Conservation (phyloP, 2,113 vertebrate species). For the Nematolebias whitei region DNA sequence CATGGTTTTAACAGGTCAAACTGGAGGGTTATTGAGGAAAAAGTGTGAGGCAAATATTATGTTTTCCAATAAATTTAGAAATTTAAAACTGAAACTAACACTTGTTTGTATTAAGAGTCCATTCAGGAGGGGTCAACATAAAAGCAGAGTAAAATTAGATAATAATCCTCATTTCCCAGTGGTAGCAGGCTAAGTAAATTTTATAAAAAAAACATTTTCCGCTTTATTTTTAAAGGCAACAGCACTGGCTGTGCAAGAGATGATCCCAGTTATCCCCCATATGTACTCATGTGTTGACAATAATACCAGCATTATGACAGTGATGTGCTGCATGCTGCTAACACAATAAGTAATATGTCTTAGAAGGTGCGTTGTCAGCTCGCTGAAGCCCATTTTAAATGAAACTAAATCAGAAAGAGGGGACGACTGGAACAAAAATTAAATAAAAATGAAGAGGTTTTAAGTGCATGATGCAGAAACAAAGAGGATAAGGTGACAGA, state of each 20-base stretch:
- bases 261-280: background rate
- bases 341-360: slow-evolving; percentile 8
- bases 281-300: slow-evolving; percentile 7
- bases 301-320: background rate
- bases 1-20: too few relatives aligned
- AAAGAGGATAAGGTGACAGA: slow-evolving; percentile 17
- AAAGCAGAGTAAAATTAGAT: too few relatives aligned
- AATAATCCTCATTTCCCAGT: background rate
- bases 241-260: background rate
- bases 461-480: background rate
- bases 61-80: too few relatives aligned
- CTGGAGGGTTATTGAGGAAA: too few relatives aligned
- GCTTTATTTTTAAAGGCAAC: background rate
- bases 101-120: too few relatives aligned
- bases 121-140: too few relatives aligned
- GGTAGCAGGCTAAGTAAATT: background rate
- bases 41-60: too few relatives aligned
- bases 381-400: slow-evolving; percentile 7
- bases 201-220: background rate
- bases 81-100: too few relatives aligned
- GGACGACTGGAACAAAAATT: background rate
- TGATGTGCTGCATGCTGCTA: background rate
- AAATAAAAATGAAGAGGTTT: slow-evolving; percentile 3
- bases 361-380: background rate
- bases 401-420: slow-evolving; percentile 8